These are phyloP conservation scores for Gonioctena quinquepunctata DNA, from an alignment of 1,140 invertebrate species.

Conservation along the genomic window DNA sequence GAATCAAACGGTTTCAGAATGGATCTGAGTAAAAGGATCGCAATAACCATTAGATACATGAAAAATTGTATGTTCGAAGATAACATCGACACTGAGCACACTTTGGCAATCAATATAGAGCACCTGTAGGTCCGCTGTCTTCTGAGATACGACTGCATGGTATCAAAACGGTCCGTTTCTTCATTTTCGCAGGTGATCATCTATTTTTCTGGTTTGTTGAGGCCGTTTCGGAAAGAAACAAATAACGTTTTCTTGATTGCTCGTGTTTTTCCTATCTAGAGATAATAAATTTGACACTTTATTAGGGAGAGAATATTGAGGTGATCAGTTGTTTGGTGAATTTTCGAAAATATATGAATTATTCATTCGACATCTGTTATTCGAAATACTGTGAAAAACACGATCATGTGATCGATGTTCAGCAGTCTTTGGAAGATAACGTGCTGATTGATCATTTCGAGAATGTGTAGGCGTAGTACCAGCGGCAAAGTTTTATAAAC, in stretches of 20 bases:
- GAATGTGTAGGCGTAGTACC: no score
- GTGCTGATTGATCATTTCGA: no score
- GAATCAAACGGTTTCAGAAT: neutral
- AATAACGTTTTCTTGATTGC: constrained; percentile 8
- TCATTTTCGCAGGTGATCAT: constrained; percentile 5
- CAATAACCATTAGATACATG: constrained; percentile 8
- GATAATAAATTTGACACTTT: constrained; percentile 15
- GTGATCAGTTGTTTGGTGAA: neutral
- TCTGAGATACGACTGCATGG: neutral
- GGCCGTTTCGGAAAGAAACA: neutral
- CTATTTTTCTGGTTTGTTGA: neutral
- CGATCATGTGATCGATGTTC: no score
- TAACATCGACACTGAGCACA: constrained; percentile 11
- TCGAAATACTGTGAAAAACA: neutral
- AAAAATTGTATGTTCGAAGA: neutral
- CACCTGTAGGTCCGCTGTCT: constrained; percentile 1
- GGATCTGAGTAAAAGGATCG: neutral
- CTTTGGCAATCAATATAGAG: constrained; percentile 11
- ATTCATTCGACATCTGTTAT: neutral
- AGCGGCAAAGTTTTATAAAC: no score
- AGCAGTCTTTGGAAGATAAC: no score
- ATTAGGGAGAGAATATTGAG: neutral
- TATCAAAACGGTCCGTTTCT: neutral
- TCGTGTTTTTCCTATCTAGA: neutral
- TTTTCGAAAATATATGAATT: neutral